phyloP scores from a whole-genome alignment of 2,797 vertebrate genomes.

The Xerus rutilus region DNA sequence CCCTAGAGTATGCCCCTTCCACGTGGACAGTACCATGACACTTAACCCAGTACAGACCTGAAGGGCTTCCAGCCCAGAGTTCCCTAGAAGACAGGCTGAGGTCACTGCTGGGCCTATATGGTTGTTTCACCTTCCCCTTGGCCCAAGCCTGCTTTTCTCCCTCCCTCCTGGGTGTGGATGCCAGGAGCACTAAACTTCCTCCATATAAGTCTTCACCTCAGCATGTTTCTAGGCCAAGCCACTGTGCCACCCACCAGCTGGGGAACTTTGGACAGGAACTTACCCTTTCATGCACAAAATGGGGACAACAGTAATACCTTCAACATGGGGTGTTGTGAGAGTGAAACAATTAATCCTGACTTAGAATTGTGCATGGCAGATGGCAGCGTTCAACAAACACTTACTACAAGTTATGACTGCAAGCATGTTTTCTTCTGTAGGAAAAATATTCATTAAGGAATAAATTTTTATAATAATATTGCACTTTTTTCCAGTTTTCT shows the following conservation, averaged over 20 bases:
- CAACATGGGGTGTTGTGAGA: background rate
- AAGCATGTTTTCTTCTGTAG: background rate
- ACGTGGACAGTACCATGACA: background rate
- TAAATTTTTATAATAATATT: constrained; percentile 17
- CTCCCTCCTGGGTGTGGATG: background rate
- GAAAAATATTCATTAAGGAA: background rate
- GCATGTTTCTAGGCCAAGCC: background rate
- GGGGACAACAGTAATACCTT: background rate
- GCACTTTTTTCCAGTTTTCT: background rate
- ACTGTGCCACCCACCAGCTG: background rate
- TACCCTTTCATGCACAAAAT: background rate
- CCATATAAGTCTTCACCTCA: background rate
- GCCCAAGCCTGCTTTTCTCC: background rate
- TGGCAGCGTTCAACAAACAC: background rate
- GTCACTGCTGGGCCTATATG: background rate
- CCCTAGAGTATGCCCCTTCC: background rate
- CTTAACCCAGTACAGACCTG: background rate
- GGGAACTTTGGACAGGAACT: background rate
- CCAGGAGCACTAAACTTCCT: background rate
- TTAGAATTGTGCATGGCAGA: background rate
- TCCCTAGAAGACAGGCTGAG: background rate
- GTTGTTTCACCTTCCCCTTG: background rate
- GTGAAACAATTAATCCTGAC: background rate
- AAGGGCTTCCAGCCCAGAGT: background rate
- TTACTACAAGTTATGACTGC: background rate